Percentiles rank a stretch among this genome's conserved stretches.
Conservation (phyloP, 2,797 vertebrate genomes). For the Xenops minutus region DNA sequence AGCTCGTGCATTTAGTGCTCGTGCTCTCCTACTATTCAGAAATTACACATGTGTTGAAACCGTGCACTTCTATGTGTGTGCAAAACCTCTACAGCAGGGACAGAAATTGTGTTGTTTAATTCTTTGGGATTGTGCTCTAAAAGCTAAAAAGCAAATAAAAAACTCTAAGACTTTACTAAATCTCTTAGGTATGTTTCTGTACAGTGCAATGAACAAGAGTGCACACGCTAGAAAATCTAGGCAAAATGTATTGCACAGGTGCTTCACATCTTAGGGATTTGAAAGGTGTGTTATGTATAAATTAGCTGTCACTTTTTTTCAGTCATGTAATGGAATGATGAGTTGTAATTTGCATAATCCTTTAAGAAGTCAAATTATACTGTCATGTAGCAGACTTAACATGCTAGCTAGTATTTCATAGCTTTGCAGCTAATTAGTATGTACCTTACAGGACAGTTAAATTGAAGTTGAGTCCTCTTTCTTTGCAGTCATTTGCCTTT, state of each 20-base stretch:
- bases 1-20: conserved; percentile 82
- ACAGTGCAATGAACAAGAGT: conserved; percentile 79
- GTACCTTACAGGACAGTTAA: conserved; percentile 89
- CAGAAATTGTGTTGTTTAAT: conserved; percentile 65
- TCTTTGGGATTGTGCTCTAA: conserved; percentile 72
- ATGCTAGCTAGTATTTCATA: conserved; percentile 90
- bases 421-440: conserved; percentile 90
- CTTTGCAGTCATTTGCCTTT: conserved; percentile 80
- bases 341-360: conserved; percentile 94
- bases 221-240: conserved; percentile 74
- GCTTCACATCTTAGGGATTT: conserved; percentile 87
- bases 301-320: conserved; percentile 94
- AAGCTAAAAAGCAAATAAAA: conserved; percentile 56
- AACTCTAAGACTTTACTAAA: conserved; percentile 58
- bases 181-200: conserved; percentile 74
- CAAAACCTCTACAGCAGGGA: conserved; percentile 66
- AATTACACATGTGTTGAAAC: conserved; percentile 71
- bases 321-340: conserved; percentile 90
- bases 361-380: conserved; percentile 97
- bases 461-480: conserved; percentile 82
- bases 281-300: conserved; percentile 93
- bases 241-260: conserved; percentile 85
- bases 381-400: conserved; percentile 96
- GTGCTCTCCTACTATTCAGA: conserved; percentile 77
- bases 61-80: conserved; percentile 69